Evolutionary conservation across 2,797 vertebrate species (phyloP), one percentile per base, ranked within the genome.

Genomic region (Ceryle rudis): DNA sequence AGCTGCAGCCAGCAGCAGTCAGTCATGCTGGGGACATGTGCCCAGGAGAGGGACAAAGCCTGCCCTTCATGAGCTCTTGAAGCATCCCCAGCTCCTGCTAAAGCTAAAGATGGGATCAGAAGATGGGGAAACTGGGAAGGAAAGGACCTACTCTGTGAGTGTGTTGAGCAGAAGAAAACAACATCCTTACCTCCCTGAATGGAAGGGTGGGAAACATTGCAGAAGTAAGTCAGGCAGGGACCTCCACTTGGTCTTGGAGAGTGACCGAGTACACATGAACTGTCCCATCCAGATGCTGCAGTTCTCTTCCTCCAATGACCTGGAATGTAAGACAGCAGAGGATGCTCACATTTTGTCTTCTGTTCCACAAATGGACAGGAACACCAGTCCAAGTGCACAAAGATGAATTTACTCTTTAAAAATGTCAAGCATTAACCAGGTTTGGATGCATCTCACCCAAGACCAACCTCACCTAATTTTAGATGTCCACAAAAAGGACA

Each of bases 11-110:
- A 86, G 42, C 60, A 81, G 69, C 52, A 65, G 41, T 37, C 75
- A 86, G 60, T 25, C 5, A 2, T 47, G 52, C 64, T 47, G n/a
- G 33, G 52, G 49, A 69, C 46, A 25, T 0, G 0, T 2, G 29
- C 25, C 35, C 54, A 44, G 37, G 64, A 91, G 12, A 88, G 8
- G 44, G 21, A 33, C 37, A 71, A 70, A 71, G 25, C 12, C 54
- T 78, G 21, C 20, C 31, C 52, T 61, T 29, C 3, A 2, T 7
- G 26, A 81, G 55, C 20, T 60, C 61, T 57, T 21, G n/a, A 51
- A 82, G 26, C 33, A 5, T 13, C 2, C 2, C 6, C 37, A 49
- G 11, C 41, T 88, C 41, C 75, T 64, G 47, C 55, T 64, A 29
- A 44, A 65, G 60, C 31, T 12, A 69, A 67, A 86, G 77, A 44